Conservation (phyloP, 2,888 invertebrate species). For the Hyposoter dolosus region DNA sequence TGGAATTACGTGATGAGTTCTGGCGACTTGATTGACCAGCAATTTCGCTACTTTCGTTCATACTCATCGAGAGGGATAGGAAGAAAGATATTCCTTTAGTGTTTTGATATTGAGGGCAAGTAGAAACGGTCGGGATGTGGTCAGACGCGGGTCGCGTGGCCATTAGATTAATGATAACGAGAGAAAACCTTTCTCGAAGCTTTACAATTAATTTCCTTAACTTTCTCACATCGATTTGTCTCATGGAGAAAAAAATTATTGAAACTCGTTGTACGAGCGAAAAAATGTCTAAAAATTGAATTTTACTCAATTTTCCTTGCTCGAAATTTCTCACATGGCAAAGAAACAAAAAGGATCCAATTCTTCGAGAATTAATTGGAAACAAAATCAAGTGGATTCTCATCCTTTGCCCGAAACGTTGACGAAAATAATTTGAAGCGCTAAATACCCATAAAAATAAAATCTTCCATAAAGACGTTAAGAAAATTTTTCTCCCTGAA, state of each 20-base stretch:
- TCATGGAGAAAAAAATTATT: neutral
- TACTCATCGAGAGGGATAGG: neutral
- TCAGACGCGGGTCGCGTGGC: slow-evolving; percentile 72
- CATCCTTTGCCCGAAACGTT: too few species aligned
- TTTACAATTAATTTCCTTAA: neutral
- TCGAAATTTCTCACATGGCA: neutral
- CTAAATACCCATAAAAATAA: too few species aligned
- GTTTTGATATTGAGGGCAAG: slow-evolving; percentile 74
- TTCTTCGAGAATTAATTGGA: neutral
- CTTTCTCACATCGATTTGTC: neutral
- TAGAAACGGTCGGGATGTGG: slow-evolving; percentile 76
- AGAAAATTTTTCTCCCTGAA: too few species aligned
- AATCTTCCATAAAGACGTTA: too few species aligned
- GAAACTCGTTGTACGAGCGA: neutral
- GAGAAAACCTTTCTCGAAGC: neutral
- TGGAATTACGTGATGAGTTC: neutral
- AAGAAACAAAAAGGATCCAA: neutral
- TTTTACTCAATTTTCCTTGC: neutral
- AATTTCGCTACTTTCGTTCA: neutral
- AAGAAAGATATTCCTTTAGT: slow-evolving; percentile 67
- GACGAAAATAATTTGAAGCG: too few species aligned
- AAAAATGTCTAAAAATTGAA: neutral
- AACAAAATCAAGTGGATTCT: too few species aligned
- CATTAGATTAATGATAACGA: slow-evolving; percentile 43
- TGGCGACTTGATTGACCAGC: neutral